Evolutionary conservation across 2,113 vertebrate genomes (phyloP), one percentile per base, ranked within the genome.

Genomic region (Pluvialis apricaria): DNA sequence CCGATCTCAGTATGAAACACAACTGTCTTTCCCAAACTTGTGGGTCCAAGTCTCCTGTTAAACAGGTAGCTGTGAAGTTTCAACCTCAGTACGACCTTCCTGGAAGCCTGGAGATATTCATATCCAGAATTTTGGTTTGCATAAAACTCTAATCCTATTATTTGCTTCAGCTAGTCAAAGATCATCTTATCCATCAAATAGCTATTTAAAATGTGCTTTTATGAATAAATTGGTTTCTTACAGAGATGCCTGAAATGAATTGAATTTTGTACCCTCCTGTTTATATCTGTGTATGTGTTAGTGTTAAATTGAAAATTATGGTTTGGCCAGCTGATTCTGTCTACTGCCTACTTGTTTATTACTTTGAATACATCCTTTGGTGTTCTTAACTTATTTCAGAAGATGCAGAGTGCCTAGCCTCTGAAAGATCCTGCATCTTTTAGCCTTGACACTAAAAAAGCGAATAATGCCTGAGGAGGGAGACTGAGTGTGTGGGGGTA

Each of bases 401-500:
- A 72, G 32, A 40, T 28, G 25, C 7, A 77, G n/a, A 66, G 38
- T 70, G 13, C 5, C 34, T 29, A 38, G 61, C 13, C 45, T 66
- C 13, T 52, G 69, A 66, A 60, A 65, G 20, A 38, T 60, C 52
- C 31, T 3, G 1, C 55, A 11, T 55, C 17, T 71, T 76, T 84
- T 61, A 77, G 66, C 26, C 20, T 60, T 49, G 28, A 36, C 32
- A 21, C 45, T 57, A 51, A 32, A 64, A 54, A 62, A 83, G 17
- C 20, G 20, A 40, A 49, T 61, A 55, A 19, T 28, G 19, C 7
- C 14, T 66, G 52, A 71, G 40, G 7, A 73, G 6, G 12, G 40
- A 47, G n/a, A 42, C 13, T 36, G 13, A 2, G 0, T 22, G 25
- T 9, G 7, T 12, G 6, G 4, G 32, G 7, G 14, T 57, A 55